A percentile compares a stretch with the other conserved stretches of the same genome.
These are phyloP conservation scores for Rhagologus leucostigma DNA, from an alignment of 2,113 vertebrate species.

Conservation along the genomic window DNA sequence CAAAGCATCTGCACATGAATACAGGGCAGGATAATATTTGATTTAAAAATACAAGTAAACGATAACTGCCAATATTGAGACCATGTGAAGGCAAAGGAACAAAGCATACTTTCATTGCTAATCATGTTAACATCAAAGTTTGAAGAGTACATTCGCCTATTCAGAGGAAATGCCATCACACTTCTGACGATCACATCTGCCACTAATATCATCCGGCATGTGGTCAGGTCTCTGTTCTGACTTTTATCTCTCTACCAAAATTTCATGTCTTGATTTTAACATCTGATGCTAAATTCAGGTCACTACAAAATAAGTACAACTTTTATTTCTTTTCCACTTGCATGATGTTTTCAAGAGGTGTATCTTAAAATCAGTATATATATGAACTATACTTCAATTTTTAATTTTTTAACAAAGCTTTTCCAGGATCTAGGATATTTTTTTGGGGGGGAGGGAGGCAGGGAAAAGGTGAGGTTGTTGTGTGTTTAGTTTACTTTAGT, in stretches of 20 bases:
- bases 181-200: constrained; percentile 87
- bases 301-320: constrained; percentile 51
- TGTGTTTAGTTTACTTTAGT: not conserved
- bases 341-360: constrained; percentile 34
- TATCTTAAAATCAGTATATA: not conserved
- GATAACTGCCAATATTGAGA: constrained; percentile 80
- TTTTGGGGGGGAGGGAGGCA: rapidly evolving
- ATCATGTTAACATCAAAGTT: constrained; percentile 87
- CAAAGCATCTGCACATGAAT: constrained; percentile 57
- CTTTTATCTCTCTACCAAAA: constrained; percentile 74
- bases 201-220: constrained; percentile 83
- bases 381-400: not conserved
- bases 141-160: constrained; percentile 78
- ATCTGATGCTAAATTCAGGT: constrained; percentile 71
- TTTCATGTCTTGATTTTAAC: constrained; percentile 71
- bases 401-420: not conserved
- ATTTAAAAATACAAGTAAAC: constrained; percentile 70
- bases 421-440: not conserved
- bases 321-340: constrained; percentile 48
- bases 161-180: constrained; percentile 87
- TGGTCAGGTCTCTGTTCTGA: constrained; percentile 76
- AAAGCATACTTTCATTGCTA: constrained; percentile 87
- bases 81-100: constrained; percentile 84
- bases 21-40: constrained; percentile 57
- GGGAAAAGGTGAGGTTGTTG: not conserved